These are phyloP conservation scores for Zelostemma sp. DNA, from an alignment of 1,140 invertebrate species.

Conservation along the genomic window DNA sequence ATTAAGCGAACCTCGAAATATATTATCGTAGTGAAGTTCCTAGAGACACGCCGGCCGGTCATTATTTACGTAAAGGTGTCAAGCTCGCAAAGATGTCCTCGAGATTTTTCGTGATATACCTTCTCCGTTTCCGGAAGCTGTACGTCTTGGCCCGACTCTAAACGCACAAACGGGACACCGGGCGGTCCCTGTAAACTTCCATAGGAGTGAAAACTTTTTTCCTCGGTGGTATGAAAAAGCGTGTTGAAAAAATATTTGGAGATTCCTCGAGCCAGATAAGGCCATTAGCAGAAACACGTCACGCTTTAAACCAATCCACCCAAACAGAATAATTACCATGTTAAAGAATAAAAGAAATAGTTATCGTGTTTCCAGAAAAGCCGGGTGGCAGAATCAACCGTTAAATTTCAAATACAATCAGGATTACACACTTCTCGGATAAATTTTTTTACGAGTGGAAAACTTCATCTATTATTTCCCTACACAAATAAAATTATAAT, in stretches of 20 bases:
- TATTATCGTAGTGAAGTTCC: conserved; percentile 24
- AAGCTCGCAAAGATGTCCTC: conserved; percentile 36
- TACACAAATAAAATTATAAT: too few relatives aligned
- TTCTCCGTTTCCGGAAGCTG: conserved; percentile 66
- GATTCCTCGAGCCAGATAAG: conserved; percentile 21
- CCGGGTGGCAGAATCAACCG: too few relatives aligned
- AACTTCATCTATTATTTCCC: too few relatives aligned
- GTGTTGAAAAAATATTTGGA: conserved; percentile 23
- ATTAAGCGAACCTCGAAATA: background rate
- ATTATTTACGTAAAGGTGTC: conserved; percentile 38
- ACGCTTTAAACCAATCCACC: background rate
- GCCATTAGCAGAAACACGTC: conserved; percentile 3
- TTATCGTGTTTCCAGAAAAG: background rate
- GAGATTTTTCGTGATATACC: conserved; percentile 54
- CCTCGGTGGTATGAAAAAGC: conserved; percentile 4
- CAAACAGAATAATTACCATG: background rate
- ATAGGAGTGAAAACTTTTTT: conserved; percentile 16
- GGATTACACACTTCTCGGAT: too few relatives aligned
- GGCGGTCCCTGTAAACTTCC: conserved; percentile 30
- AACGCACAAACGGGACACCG: conserved; percentile 40
- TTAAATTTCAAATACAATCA: too few relatives aligned
- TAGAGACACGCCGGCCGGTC: background rate
- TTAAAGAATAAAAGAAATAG: too few relatives aligned
- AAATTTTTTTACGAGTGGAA: too few relatives aligned
- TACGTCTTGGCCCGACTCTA: conserved; percentile 51